A percentile compares a stretch with the other conserved stretches of the same genome.
Conservation (phyloP, 2,888 invertebrate species). For the Macrophya alboannulata region DNA sequence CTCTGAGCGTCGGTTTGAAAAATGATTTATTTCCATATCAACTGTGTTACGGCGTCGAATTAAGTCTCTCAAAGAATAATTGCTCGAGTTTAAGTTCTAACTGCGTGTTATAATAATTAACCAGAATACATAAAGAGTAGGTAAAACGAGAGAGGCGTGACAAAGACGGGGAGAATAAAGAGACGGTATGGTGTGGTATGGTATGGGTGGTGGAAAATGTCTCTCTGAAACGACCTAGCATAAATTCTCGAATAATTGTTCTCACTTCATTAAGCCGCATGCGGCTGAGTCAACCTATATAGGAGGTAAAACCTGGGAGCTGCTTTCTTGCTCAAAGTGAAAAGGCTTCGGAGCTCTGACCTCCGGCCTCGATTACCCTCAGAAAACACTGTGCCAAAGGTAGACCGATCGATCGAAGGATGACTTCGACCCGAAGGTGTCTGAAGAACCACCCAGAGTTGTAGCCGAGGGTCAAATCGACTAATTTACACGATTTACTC, state of each 20-base stretch:
- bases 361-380: slow-evolving; percentile 12
- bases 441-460: neutral
- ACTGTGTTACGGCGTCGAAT: neutral
- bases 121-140: neutral
- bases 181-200: neutral
- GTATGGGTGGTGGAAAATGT: slow-evolving; percentile 17
- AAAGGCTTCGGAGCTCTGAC: neutral
- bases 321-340: slow-evolving; percentile 24
- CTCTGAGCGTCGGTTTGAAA: neutral
- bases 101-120: neutral
- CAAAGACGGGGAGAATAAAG: neutral
- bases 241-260: slow-evolving; percentile 63
- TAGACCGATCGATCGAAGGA: neutral
- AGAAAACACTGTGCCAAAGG: neutral
- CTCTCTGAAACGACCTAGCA: slow-evolving; percentile 55
- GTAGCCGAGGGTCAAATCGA: slow-evolving; percentile 32
- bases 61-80: neutral
- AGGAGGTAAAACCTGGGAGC: slow-evolving; percentile 7
- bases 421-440: neutral
- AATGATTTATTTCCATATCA: neutral
- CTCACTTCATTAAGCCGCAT: slow-evolving; percentile 61
- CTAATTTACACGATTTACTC: slow-evolving; percentile 47
- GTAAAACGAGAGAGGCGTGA: slow-evolving; percentile 6
- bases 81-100: neutral
- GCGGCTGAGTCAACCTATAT: slow-evolving; percentile 22